A percentile compares a stretch with the other conserved stretches of the same genome.
Evolutionary conservation across 2,113 vertebrate genomes (phyloP).

Genomic region (Bostrychus sinensis): DNA sequence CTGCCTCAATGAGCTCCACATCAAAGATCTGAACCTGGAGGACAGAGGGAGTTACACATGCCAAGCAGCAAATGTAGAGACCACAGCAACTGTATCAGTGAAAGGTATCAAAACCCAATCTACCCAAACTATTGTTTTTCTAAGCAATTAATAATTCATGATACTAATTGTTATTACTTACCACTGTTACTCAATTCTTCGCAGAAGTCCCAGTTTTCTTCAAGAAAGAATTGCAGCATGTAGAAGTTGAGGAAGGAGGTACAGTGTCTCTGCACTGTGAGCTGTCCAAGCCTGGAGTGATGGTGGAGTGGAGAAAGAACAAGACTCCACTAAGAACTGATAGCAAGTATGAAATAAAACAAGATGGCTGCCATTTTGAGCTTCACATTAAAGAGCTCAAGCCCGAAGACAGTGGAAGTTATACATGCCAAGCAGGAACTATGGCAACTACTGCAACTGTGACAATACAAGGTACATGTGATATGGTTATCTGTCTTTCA

Average conservation of each 20-base stretch:
- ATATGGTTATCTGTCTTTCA: background rate
- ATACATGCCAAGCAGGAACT: conserved; percentile 73
- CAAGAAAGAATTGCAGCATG: conserved; percentile 70
- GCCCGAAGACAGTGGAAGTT: conserved; percentile 79
- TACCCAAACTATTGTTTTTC: background rate
- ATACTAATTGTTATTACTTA: background rate
- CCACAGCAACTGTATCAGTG: conserved; percentile 65
- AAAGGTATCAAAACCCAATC: conserved; percentile 72
- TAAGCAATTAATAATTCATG: background rate
- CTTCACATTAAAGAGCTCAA: conserved; percentile 79
- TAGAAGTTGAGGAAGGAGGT: conserved; percentile 77
- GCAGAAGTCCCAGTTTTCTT: conserved; percentile 63
- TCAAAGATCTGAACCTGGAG: conserved; percentile 70
- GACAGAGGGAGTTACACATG: conserved; percentile 79
- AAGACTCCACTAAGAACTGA: conserved; percentile 68
- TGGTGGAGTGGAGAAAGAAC: conserved; percentile 76
- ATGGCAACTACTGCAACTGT: conserved; percentile 74
- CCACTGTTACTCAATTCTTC: background rate
- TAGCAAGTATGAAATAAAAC: conserved; percentile 84
- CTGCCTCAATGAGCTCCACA: conserved; percentile 68
- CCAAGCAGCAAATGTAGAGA: conserved; percentile 68
- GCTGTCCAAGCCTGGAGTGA: conserved; percentile 73
- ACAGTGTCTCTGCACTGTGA: conserved; percentile 78
- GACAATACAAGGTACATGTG: conserved; percentile 73
- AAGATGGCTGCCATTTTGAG: conserved; percentile 74